phyloP scores from a whole-genome alignment of 1,140 invertebrate species.

The Procambarus virginalis region DNA sequence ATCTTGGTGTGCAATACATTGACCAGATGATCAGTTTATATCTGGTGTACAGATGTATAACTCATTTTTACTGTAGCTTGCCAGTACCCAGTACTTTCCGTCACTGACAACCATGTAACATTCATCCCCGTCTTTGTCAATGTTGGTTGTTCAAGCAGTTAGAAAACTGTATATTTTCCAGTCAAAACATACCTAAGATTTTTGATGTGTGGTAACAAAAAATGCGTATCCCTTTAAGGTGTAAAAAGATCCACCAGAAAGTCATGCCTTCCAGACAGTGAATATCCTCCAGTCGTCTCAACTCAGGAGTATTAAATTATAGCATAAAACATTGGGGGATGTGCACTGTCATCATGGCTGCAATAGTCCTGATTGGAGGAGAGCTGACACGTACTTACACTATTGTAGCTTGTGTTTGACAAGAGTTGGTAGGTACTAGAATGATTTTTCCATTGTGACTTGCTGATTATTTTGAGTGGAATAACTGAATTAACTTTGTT shows the following conservation, averaged over 20 bases:
- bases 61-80: constrained; percentile 33
- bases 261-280: constrained; percentile 37
- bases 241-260: constrained; percentile 12
- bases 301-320: constrained; percentile 61
- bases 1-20: neutral
- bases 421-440: constrained; percentile 1
- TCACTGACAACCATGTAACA: constrained; percentile 9
- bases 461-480: neutral
- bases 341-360: constrained; percentile 40
- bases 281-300: constrained; percentile 44
- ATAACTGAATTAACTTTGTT: neutral
- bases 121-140: constrained; percentile 29
- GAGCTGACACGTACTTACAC: neutral
- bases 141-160: constrained; percentile 53
- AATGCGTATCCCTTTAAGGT: constrained; percentile 20
- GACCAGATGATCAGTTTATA: neutral
- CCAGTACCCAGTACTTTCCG: constrained; percentile 27
- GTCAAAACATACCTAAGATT: constrained; percentile 42
- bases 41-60: neutral
- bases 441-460: neutral
- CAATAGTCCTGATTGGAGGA: constrained; percentile 11
- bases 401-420: neutral
- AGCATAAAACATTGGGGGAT: constrained; percentile 57
- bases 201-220: constrained; percentile 46
- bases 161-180: constrained; percentile 62